Conservation (phyloP, 2,113 vertebrate species). For the Psittacus erithacus region DNA sequence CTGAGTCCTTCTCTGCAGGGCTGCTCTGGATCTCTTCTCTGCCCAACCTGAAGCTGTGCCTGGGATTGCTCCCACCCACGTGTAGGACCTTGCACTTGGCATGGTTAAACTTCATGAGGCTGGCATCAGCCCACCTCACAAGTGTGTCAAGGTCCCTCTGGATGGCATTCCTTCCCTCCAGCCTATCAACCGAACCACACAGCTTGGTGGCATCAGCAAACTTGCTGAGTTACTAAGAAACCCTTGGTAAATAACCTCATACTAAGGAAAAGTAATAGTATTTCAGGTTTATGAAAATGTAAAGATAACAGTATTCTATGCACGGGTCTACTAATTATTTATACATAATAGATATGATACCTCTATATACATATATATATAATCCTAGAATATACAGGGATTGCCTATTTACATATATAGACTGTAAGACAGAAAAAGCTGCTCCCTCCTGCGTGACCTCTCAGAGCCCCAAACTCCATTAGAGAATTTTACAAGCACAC, state of each 20-base stretch:
- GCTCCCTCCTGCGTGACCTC: neutral
- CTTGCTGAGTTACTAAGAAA: neutral
- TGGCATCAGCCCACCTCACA: too few relatives aligned
- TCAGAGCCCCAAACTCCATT: rapidly evolving
- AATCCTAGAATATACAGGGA: constrained; percentile 24
- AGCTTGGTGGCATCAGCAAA: too few relatives aligned
- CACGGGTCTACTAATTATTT: neutral
- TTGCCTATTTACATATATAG: constrained; percentile 11
- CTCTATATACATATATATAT: constrained; percentile 54
- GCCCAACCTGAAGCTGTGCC: too few relatives aligned
- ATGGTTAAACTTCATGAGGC: too few relatives aligned
- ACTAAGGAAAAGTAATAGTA: neutral
- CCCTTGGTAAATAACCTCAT: neutral
- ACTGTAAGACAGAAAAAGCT: neutral
- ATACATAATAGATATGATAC: neutral
- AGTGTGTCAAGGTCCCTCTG: too few relatives aligned
- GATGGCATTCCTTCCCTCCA: too few relatives aligned
- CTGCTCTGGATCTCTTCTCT: too few relatives aligned
- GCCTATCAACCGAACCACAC: too few relatives aligned
- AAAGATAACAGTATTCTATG: neutral
- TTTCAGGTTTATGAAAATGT: constrained; percentile 39
- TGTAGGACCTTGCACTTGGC: too few relatives aligned
- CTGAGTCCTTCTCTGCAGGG: too few relatives aligned
- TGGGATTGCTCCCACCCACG: too few relatives aligned
- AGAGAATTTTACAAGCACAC: neutral